Percentiles rank a stretch among this genome's conserved stretches.
These are phyloP conservation scores for Pomacea canaliculata DNA, from an alignment of 2,888 invertebrate genomes.

Conservation along the genomic window DNA sequence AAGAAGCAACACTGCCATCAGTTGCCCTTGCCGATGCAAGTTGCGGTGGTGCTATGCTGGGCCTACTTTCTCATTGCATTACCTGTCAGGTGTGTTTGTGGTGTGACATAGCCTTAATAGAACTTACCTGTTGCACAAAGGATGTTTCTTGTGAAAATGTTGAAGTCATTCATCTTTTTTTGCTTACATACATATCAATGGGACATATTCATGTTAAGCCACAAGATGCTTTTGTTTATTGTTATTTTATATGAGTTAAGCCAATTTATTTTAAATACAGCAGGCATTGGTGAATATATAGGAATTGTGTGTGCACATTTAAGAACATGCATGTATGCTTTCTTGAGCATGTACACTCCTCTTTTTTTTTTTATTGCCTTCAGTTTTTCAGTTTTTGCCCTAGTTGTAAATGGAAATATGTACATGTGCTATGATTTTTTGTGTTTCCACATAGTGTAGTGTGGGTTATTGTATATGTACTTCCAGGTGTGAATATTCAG, in stretches of 20 bases:
- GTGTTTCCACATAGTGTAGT: background rate
- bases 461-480: too few species aligned
- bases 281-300: background rate
- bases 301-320: background rate
- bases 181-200: background rate
- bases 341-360: background rate
- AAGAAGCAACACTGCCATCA: background rate
- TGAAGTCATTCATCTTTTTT: background rate
- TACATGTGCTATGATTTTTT: background rate
- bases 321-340: background rate
- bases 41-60: conserved; percentile 17
- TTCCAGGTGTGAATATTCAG: conserved; percentile 6
- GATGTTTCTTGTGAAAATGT: conserved; percentile 1
- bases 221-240: too few species aligned
- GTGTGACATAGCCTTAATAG: background rate
- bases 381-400: background rate
- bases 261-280: too few species aligned
- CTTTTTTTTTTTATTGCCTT: background rate
- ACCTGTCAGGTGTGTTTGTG: conserved; percentile 17
- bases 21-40: background rate
- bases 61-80: conserved; percentile 11
- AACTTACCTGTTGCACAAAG: too few species aligned
- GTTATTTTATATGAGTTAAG: too few species aligned
- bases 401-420: background rate
- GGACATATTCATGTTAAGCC: too few species aligned